Percentiles rank a stretch among this genome's conserved stretches.
phyloP scores from a whole-genome alignment of 2,888 invertebrate species.

The Eugnorisma glareosa region DNA sequence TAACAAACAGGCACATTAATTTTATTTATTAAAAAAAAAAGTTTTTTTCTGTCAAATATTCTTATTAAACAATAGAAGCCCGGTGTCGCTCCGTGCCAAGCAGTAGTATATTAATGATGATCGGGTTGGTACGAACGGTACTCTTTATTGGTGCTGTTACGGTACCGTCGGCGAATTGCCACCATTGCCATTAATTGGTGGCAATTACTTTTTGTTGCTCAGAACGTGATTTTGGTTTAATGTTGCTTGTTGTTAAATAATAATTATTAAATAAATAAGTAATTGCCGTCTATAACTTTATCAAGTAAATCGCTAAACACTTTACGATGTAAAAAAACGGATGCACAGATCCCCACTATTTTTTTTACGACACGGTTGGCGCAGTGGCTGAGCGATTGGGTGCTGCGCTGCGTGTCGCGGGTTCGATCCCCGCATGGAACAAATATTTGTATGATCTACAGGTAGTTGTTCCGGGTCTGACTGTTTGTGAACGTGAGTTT shows the following conservation, averaged over 20 bases:
- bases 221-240: not conserved
- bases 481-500: too few relatives aligned
- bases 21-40: too few relatives aligned
- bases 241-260: slow-evolving; percentile 11
- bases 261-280: not conserved
- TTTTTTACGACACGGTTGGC: too few relatives aligned
- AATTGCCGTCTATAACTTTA: not conserved
- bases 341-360: not conserved
- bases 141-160: not conserved
- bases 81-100: slow-evolving; percentile 28
- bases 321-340: not conserved
- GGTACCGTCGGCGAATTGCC: slow-evolving; percentile 5
- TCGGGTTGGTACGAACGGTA: slow-evolving; percentile 15
- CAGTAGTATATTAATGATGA: slow-evolving; percentile 18
- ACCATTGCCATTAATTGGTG: not conserved
- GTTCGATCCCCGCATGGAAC: too few relatives aligned
- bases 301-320: not conserved
- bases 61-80: slow-evolving; percentile 1
- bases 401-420: too few relatives aligned
- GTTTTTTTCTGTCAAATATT: not conserved
- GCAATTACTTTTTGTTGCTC: slow-evolving; percentile 9
- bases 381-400: too few relatives aligned
- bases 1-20: too few relatives aligned
- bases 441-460: too few relatives aligned
- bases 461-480: too few relatives aligned